Conservation (phyloP, 1,140 invertebrate genomes). For the Uloborus diversus region DNA sequence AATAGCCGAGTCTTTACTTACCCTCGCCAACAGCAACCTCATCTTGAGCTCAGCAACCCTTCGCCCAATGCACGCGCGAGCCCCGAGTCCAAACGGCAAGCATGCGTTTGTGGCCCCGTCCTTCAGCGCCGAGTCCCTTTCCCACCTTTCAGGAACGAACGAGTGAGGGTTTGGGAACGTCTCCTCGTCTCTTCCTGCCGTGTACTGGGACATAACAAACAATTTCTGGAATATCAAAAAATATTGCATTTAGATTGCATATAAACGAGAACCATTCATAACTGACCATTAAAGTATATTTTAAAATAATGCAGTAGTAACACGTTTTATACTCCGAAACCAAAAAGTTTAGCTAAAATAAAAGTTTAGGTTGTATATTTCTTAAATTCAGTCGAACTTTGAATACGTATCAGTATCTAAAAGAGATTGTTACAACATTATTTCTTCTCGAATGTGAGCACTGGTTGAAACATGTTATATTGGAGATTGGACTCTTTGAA, state of each 20-base stretch:
- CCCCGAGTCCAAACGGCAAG: constrained; percentile 83
- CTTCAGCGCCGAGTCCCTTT: constrained; percentile 25
- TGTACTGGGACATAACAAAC: constrained; percentile 82
- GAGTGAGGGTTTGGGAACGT: constrained; percentile 76
- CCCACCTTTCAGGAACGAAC: constrained; percentile 83
- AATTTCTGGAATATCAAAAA: constrained; percentile 78
- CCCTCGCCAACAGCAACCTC: constrained; percentile 70
- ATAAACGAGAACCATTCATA: too few relatives aligned
- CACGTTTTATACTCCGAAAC: background rate
- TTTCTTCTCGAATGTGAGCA: too few relatives aligned
- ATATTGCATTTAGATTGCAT: too few relatives aligned
- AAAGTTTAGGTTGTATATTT: too few relatives aligned
- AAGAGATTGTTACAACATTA: too few relatives aligned
- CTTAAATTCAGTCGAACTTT: too few relatives aligned
- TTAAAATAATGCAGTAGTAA: too few relatives aligned
- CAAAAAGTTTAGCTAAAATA: background rate
- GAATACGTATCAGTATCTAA: too few relatives aligned
- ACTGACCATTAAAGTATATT: too few relatives aligned
- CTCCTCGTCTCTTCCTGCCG: constrained; percentile 75
- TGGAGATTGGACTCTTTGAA: too few relatives aligned
- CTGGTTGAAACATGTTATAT: too few relatives aligned
- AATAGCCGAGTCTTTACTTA: constrained; percentile 28
- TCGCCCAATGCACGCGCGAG: constrained; percentile 82
- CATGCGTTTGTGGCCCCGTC: constrained; percentile 71
- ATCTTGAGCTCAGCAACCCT: constrained; percentile 81